Conservation (phyloP, 2,113 vertebrate species). For the Platichthys stellatus region DNA sequence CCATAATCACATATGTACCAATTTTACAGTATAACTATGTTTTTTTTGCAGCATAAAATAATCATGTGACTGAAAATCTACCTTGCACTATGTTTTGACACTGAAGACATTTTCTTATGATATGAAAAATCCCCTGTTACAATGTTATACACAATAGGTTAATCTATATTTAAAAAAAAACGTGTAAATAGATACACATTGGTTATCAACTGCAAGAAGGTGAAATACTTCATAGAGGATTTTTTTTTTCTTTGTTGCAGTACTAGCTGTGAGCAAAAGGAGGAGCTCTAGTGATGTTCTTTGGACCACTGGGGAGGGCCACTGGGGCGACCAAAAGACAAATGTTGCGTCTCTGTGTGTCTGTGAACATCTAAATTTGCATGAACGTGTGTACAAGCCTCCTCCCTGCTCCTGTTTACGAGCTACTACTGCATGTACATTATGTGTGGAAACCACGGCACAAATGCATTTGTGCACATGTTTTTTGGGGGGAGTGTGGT, state of each 20-base stretch:
- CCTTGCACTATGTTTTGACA: too few species aligned
- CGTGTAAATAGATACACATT: too few species aligned
- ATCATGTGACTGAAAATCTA: too few species aligned
- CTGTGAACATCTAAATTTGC: constrained; percentile 20
- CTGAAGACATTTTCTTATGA: too few species aligned
- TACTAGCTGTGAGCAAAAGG: constrained; percentile 72
- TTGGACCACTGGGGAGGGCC: constrained; percentile 51
- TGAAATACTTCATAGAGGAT: not conserved
- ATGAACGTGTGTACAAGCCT: constrained; percentile 17
- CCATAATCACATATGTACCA: too few species aligned
- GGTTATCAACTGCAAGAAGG: not conserved
- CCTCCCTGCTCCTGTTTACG: constrained; percentile 19
- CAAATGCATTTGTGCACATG: constrained; percentile 6
- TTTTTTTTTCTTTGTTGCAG: constrained; percentile 50
- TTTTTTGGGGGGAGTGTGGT: not conserved
- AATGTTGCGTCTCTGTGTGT: not conserved
- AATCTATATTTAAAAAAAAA: not conserved
- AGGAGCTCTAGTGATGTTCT: constrained; percentile 81
- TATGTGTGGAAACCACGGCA: not conserved
- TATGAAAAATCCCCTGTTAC: not conserved
- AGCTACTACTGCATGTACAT: constrained; percentile 6
- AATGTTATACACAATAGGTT: not conserved
- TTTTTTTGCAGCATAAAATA: too few species aligned
- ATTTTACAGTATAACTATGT: too few species aligned
- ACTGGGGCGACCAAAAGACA: constrained; percentile 33